Conservation (phyloP, 2,888 invertebrate species). For the Opisthograptis luteolata region DNA sequence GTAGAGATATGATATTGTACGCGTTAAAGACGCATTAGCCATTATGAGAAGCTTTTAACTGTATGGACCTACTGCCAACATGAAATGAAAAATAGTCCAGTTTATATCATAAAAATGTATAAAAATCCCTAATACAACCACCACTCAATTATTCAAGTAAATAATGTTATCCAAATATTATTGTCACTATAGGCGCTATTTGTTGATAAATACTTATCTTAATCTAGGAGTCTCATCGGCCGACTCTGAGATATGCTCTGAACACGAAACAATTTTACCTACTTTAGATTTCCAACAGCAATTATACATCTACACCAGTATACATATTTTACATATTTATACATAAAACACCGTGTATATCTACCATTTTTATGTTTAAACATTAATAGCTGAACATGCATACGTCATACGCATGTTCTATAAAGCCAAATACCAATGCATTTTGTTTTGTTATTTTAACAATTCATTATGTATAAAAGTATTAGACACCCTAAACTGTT, state of each 20-base stretch:
- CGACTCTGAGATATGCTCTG: conserved; percentile 66
- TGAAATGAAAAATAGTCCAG: background rate
- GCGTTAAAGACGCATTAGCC: too few species aligned
- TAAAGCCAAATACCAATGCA: conserved; percentile 86
- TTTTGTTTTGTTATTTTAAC: conserved; percentile 78
- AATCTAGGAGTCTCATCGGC: conserved; percentile 39
- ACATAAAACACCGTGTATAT: conserved; percentile 58
- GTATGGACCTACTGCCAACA: background rate
- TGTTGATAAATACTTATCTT: conserved; percentile 48
- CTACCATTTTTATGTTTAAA: conserved; percentile 66
- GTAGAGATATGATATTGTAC: too few species aligned
- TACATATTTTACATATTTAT: conserved; percentile 59
- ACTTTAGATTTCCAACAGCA: conserved; percentile 64
- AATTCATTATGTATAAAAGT: conserved; percentile 52
- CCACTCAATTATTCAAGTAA: background rate
- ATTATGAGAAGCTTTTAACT: too few species aligned
- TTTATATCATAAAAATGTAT: background rate
- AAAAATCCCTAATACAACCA: conserved; percentile 4
- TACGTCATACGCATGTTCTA: conserved; percentile 72
- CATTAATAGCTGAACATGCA: conserved; percentile 80
- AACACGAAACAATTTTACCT: conserved; percentile 72
- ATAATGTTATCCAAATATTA: conserved; percentile 64
- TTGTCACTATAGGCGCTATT: conserved; percentile 57
- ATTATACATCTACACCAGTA: conserved; percentile 68
- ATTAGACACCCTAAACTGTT: conserved; percentile 39